Evolutionary conservation across 2,888 invertebrate genomes (phyloP).

Genomic region (Zygogramma bicolorata): DNA sequence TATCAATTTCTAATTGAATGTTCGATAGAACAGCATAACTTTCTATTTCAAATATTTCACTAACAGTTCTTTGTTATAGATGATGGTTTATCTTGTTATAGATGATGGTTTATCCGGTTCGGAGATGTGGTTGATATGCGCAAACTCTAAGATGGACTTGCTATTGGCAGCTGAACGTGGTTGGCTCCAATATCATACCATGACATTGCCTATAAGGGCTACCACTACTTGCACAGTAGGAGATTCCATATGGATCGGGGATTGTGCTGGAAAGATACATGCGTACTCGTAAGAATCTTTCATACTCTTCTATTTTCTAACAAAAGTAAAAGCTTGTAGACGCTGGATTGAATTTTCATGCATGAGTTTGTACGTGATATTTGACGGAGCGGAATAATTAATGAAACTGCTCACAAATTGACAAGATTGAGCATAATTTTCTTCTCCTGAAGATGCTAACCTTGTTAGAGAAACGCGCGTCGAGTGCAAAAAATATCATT

Average conservation of each 20-base stretch:
- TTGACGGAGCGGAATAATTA: too few species aligned
- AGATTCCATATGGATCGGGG: slow-evolving; percentile 89
- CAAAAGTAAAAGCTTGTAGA: too few species aligned
- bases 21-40: too few species aligned
- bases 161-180: slow-evolving; percentile 69
- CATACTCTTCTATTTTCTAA: background rate
- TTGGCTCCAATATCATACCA: slow-evolving; percentile 74
- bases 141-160: slow-evolving; percentile 76
- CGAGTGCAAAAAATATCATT: too few species aligned
- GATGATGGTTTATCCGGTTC: slow-evolving; percentile 72
- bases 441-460: too few species aligned
- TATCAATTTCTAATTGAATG: too few species aligned
- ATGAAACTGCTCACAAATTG: too few species aligned
- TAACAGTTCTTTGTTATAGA: background rate
- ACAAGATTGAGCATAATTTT: too few species aligned
- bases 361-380: too few species aligned
- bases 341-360: too few species aligned
- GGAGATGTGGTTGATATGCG: slow-evolving; percentile 83
- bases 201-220: slow-evolving; percentile 72
- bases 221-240: slow-evolving; percentile 83
- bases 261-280: slow-evolving; percentile 86
- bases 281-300: slow-evolving; percentile 76
- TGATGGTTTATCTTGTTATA: slow-evolving; percentile 46
- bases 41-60: too few species aligned
- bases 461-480: too few species aligned